Percentiles rank a stretch among this genome's conserved stretches.
phyloP scores from a whole-genome alignment of 2,888 invertebrate species.

The Epistrophella euchroma region DNA sequence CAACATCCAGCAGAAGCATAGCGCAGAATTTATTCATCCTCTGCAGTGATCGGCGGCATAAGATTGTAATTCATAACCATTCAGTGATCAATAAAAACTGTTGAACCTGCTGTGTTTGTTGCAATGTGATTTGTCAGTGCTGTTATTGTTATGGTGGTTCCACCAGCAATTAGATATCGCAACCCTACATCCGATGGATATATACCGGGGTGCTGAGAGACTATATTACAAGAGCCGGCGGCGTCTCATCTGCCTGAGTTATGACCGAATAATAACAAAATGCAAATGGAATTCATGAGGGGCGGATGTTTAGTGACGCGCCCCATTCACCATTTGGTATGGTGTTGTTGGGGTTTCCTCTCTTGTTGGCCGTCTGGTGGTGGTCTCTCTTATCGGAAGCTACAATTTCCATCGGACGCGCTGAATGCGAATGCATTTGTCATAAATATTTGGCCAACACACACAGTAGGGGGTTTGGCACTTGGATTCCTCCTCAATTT shows the following conservation, averaged over 20 bases:
- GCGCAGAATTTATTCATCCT: constrained; percentile 50
- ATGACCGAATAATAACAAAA: constrained; percentile 71
- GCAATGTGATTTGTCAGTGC: constrained; percentile 68
- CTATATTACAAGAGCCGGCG: constrained; percentile 51
- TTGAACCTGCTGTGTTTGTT: constrained; percentile 62
- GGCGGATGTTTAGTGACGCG: constrained; percentile 75
- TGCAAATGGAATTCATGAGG: constrained; percentile 71
- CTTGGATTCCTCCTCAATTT: constrained; percentile 6
- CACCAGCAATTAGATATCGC: constrained; percentile 56
- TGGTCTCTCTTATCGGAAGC: constrained; percentile 84
- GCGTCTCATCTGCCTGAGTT: constrained; percentile 72
- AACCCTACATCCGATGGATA: constrained; percentile 37
- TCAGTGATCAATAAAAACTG: constrained; percentile 73
- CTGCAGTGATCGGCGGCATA: constrained; percentile 6
- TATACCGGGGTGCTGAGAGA: constrained; percentile 62
- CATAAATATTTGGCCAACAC: constrained; percentile 42
- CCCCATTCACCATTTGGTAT: constrained; percentile 55
- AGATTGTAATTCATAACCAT: constrained; percentile 66
- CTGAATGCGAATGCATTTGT: constrained; percentile 72
- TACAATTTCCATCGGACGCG: constrained; percentile 78
- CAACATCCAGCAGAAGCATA: background rate
- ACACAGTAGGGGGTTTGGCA: constrained; percentile 63
- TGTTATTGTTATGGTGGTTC: background rate
- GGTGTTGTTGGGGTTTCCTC: constrained; percentile 22
- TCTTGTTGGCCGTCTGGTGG: constrained; percentile 75